These are phyloP conservation scores for Drosophila ezoana DNA, from an alignment of 2,888 invertebrate genomes.

Conservation along the genomic window DNA sequence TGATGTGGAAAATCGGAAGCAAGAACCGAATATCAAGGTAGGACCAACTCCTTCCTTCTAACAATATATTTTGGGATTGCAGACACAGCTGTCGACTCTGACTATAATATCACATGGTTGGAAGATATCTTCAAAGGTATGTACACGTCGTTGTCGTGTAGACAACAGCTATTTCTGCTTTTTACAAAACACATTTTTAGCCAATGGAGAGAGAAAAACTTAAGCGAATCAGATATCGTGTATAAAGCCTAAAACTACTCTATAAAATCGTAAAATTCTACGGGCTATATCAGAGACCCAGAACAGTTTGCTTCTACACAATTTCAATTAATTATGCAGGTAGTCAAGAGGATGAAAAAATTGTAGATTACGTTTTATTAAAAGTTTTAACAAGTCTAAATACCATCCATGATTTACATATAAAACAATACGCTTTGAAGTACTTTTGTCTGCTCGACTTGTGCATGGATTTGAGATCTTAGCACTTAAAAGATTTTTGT, in stretches of 20 bases:
- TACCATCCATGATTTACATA: background rate
- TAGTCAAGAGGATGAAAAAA: background rate
- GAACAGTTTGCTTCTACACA: background rate
- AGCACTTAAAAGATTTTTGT: slow-evolving; percentile 34
- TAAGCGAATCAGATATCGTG: background rate
- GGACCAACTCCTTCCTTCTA: no score
- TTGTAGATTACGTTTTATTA: background rate
- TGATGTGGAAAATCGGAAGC: no score
- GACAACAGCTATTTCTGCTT: no score
- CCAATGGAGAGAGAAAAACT: background rate
- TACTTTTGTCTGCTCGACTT: slow-evolving; percentile 15
- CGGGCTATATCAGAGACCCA: background rate
- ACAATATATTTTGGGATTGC: no score
- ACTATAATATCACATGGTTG: no score
- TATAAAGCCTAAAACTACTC: background rate
- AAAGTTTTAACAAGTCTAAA: slow-evolving; percentile 14
- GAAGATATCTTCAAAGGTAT: no score
- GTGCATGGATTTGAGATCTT: slow-evolving; percentile 40
- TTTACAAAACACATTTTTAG: background rate
- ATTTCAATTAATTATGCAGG: background rate
- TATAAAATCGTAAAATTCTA: background rate
- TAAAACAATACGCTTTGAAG: background rate
- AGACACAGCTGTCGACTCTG: no score
- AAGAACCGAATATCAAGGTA: no score
- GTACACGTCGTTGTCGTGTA: no score